Evolutionary conservation across 1,140 invertebrate genomes (phyloP).

Genomic region (Orchesella cincta): DNA sequence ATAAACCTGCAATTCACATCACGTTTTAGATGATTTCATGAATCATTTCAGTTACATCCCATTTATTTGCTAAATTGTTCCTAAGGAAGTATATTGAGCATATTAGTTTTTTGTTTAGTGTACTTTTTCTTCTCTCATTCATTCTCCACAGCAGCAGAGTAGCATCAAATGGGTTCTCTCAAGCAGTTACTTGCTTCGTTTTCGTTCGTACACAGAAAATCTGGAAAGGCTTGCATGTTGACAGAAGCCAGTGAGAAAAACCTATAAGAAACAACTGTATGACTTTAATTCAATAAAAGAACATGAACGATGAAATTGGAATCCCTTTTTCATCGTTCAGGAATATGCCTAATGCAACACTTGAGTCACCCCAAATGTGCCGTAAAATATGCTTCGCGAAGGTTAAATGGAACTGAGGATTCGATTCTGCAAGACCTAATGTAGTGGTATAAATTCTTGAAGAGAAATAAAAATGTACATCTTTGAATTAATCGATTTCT

Average conservation of each 20-base stretch:
- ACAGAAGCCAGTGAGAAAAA: constrained; percentile 1
- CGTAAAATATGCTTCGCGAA: constrained; percentile 4
- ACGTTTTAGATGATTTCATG: constrained; percentile 21
- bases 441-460: neutral
- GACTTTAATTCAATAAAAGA: neutral
- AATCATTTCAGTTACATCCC: constrained; percentile 21
- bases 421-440: neutral
- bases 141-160: neutral
- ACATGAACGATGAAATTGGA: neutral
- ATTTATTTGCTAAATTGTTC: constrained; percentile 22
- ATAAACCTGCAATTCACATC: neutral
- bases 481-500: neutral
- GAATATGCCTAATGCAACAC: neutral
- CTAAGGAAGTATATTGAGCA: constrained; percentile 8
- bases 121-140: neutral
- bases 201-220: too few relatives aligned
- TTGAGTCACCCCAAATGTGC: constrained; percentile 5
- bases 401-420: neutral
- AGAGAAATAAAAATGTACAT: neutral
- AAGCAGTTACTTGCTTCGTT: too few relatives aligned
- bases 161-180: neutral
- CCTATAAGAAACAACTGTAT: neutral
- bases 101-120: constrained; percentile 18
- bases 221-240: neutral
- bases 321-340: neutral